Base-by-base conservation (phyloP, 1,140 invertebrate genomes). In the Solenopsis fugax region DNA sequence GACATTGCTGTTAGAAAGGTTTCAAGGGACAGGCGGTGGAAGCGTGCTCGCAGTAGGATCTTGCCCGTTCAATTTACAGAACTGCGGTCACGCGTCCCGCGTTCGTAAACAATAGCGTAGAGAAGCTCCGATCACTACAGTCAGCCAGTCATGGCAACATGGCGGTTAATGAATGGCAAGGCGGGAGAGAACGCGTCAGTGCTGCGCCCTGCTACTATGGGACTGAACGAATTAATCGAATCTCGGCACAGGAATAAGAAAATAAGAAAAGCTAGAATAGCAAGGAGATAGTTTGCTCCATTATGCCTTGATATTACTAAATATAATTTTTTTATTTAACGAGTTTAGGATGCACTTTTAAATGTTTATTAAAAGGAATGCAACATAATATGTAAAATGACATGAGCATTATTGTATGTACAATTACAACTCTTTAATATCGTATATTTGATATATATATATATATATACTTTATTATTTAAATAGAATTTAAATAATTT, bases 91-190 rank as follows among this genome's bases (percentile, higher is more conserved):
- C 1, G 2, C n/a, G 12, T 7, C 2, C 16, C 13, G 0, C 21
- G 24, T 21, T 48, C 13, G 18, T 21, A 5, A 48, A 9, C 45
- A 18, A n/a, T 29, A 16, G 12, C 50, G 16, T 12, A 29, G 65
- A 69, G 41, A 34, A 24, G 9, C 37, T 54, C 5, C 62, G 34
- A 7, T n/a, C 62, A 7, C 12, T 21, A 4, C 37, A 65, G 21
- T 65, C n/a, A 16, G 41, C 41, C 45, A 69, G 65, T 48, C 41
- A 69, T 48, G 12, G 41, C 12, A 69, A 69, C n/a, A 67, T 69
- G 65, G 65, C 62, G 34, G 12, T 48, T 10, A 7, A 48, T n/a
- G 12, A 3, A 29, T 41, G 41, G 12, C 41, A 29, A 29, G 65
- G 13, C 48, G 65, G 65, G 13, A 29, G 65, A 48, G 65, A 69